Base-by-base conservation (phyloP, 2,113 vertebrate genomes). In the Abramis brama region DNA sequence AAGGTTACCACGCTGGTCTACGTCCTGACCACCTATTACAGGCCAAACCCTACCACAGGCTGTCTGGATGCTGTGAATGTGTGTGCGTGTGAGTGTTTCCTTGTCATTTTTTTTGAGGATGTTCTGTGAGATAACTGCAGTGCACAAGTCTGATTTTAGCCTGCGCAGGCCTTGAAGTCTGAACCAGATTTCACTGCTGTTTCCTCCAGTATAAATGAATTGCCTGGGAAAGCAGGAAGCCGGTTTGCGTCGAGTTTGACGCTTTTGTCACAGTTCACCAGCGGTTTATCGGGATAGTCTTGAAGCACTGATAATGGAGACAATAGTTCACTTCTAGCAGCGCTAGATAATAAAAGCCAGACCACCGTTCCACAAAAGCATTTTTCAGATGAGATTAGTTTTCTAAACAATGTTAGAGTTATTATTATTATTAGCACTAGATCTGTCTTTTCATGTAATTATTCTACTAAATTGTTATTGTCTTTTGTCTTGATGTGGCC, bases 41-140 rank as follows among this genome's bases (percentile, higher is more conserved):
- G 90, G 92, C 91, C 87, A 86, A 86, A 82, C 79, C 62, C 62
- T 88, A 91, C 93, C 93, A 45, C 93, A 92, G 74, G 90, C 91
- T 79, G 90, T 92, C 88, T 88, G 84, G 85, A 87, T 73, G 43
- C 57, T 78, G 88, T 90, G 85, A 85, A 89, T 86, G 71, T 89
- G 88, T 87, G 76, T 78, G 79, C 84, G 79, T 68, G 64, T 45
- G 50, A 23, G 79, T 19, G 17, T 86, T 70, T 85, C 79, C 78
- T 66, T 55, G 83, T 52, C 6, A 55, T 83, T 43, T 85, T 30
- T 78, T 59, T 78, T 5, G 33, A 57, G 77, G 71, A 90, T 68
- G 76, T 80, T 79, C 59, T 47, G 33, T 25, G 12, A 74, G 52
- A 79, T 27, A 77, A 57, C 84, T 62, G 57, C n/a, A 79, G 19